Evolutionary conservation across 2,113 vertebrate species (phyloP).

Genomic region (Aplodontia rufa): DNA sequence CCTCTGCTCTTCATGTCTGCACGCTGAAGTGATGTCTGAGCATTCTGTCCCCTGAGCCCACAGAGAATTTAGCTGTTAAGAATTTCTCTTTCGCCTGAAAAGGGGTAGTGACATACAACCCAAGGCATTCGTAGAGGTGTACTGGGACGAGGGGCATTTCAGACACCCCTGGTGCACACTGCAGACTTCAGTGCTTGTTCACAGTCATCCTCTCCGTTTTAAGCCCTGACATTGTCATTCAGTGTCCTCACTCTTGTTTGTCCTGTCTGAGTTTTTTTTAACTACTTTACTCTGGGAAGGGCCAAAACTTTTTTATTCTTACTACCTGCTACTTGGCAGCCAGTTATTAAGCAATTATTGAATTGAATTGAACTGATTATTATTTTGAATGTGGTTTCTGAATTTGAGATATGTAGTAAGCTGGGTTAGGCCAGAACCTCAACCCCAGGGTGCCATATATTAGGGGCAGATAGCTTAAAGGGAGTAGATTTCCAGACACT

Average conservation of each 20-base stretch:
- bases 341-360: not conserved
- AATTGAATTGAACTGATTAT: not conserved
- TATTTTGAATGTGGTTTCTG: not conserved
- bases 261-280: not conserved
- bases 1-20: not conserved
- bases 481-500: not conserved
- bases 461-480: not conserved
- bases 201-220: not conserved
- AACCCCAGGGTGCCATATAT: not conserved
- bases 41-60: not conserved
- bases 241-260: not conserved
- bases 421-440: not conserved
- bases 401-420: not conserved
- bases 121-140: too few relatives aligned
- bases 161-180: not conserved
- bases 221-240: not conserved
- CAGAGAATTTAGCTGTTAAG: not conserved
- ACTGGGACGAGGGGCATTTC: too few relatives aligned
- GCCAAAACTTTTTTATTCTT: not conserved
- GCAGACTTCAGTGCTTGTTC: not conserved
- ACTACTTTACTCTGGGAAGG: not conserved
- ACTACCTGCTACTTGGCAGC: not conserved
- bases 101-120: too few relatives aligned
- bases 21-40: not conserved
- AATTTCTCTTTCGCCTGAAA: slow-evolving; percentile 4